These are phyloP conservation scores for Erpornis zantholeuca DNA, from an alignment of 2,113 vertebrate species.

Conservation along the genomic window DNA sequence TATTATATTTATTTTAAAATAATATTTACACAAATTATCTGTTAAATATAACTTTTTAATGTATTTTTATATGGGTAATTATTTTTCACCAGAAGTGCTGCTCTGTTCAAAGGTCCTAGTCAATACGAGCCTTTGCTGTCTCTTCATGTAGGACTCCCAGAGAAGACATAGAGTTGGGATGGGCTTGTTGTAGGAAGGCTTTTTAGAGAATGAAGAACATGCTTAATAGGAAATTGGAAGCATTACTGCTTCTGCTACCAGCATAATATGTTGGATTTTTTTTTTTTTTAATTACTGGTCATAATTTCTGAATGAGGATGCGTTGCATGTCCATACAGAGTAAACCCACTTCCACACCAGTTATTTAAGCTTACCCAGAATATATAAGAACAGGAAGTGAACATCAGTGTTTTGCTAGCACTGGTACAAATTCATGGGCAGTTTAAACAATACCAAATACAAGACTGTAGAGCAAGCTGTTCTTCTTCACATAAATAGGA, in stretches of 20 bases:
- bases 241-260: not conserved
- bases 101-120: not conserved
- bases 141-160: not conserved
- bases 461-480: not conserved
- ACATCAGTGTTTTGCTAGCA: not conserved
- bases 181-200: not conserved
- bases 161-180: not conserved
- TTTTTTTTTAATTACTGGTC: too few relatives aligned
- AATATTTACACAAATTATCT: not conserved
- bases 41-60: not conserved
- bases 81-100: not conserved
- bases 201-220: not conserved
- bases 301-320: not conserved
- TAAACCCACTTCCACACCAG: rapidly evolving
- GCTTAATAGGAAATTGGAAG: not conserved
- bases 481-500: not conserved
- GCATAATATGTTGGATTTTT: not conserved
- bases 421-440: not conserved
- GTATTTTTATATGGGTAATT: not conserved
- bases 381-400: not conserved
- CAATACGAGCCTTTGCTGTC: not conserved
- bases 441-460: not conserved
- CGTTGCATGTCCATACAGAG: not conserved
- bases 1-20: not conserved
- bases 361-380: not conserved